Percentiles rank a stretch among this genome's conserved stretches.
phyloP scores from a whole-genome alignment of 1,140 invertebrate genomes.

The Drosophila hydei region DNA sequence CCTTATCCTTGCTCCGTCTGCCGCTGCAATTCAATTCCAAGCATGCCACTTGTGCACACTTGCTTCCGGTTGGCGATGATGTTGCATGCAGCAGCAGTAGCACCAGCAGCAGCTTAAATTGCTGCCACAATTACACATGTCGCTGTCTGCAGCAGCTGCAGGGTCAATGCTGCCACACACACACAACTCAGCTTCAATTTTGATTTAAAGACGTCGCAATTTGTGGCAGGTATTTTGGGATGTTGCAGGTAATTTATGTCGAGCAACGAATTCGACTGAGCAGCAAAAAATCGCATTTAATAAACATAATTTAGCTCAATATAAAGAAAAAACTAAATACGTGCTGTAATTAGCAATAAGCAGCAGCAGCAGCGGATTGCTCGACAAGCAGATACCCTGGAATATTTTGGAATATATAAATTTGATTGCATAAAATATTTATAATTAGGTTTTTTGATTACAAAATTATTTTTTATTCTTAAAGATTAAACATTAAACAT shows the following conservation, averaged over 20 bases:
- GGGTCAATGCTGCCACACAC: constrained; percentile 70
- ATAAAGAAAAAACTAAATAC: too few species aligned
- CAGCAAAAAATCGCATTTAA: too few species aligned
- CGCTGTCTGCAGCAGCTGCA: constrained; percentile 68
- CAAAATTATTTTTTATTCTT: too few species aligned
- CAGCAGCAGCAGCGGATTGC: too few species aligned
- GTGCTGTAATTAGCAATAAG: too few species aligned
- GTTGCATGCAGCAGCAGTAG: constrained; percentile 48
- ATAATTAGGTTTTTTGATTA: too few species aligned
- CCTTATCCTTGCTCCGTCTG: not conserved
- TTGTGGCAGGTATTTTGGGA: not conserved
- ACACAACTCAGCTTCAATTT: constrained; percentile 28
- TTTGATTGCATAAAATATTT: too few species aligned
- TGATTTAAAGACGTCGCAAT: constrained; percentile 53
- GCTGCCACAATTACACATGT: constrained; percentile 79
- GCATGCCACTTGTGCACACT: constrained; percentile 56
- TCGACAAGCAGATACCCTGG: too few species aligned
- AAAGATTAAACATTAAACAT: too few species aligned
- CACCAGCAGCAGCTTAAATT: constrained; percentile 56
- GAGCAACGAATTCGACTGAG: too few species aligned
- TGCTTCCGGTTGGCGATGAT: constrained; percentile 71
- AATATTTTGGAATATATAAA: too few species aligned
- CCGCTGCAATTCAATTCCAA: constrained; percentile 27
- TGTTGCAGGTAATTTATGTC: constrained; percentile 2
- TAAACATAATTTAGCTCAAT: too few species aligned